Evolutionary conservation across 2,113 vertebrate species (phyloP).

Genomic region (Callipepla squamata): DNA sequence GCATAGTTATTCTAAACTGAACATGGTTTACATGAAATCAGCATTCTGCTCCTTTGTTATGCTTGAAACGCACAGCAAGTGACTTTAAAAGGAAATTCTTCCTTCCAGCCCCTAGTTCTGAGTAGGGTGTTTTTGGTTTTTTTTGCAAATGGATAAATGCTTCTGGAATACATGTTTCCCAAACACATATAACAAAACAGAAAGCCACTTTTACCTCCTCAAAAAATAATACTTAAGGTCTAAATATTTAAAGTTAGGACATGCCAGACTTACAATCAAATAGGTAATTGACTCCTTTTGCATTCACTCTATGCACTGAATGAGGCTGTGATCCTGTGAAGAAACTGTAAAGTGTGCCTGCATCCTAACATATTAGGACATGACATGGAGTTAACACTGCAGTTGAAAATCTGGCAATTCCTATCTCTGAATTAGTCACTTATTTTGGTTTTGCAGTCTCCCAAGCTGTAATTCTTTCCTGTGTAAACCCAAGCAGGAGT

Average conservation of each 20-base stretch:
- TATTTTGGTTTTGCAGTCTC: neutral
- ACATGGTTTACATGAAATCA: neutral
- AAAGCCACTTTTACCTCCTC: neutral
- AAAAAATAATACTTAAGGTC: neutral
- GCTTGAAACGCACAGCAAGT: neutral
- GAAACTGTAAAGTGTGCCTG: neutral
- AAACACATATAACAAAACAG: neutral
- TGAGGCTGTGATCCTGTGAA: neutral
- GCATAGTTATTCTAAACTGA: neutral
- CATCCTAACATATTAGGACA: neutral
- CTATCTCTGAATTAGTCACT: neutral
- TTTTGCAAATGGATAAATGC: neutral
- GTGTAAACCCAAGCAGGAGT: neutral
- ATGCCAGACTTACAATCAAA: neutral
- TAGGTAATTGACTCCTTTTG: neutral
- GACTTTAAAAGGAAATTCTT: neutral
- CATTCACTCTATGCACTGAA: neutral
- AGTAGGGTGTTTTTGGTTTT: neutral
- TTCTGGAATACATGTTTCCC: neutral
- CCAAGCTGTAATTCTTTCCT: neutral
- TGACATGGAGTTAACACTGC: neutral
- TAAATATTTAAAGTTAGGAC: neutral
- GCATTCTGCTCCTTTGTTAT: neutral
- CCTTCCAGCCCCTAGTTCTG: fast-evolving
- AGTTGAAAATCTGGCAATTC: neutral